Conservation (phyloP, 2,888 invertebrate species). For the Pachliopta kotzebuea region DNA sequence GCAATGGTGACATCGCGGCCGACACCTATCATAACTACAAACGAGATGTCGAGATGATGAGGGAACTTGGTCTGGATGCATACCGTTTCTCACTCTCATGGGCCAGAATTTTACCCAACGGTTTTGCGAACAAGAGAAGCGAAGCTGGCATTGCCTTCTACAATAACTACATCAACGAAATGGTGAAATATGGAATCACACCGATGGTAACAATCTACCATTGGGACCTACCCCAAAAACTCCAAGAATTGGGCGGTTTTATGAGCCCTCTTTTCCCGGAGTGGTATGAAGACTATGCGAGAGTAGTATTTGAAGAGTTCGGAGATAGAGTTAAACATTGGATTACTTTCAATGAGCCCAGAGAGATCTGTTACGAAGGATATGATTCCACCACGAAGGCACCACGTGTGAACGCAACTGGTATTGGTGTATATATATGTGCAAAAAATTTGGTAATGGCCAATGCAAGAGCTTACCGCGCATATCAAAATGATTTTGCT, state of each 20-base stretch:
- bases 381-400: constrained; percentile 60
- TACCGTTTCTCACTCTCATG: constrained; percentile 82
- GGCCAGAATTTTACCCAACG: constrained; percentile 81
- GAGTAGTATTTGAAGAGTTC: constrained; percentile 60
- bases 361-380: constrained; percentile 57
- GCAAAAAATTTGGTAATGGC: constrained; percentile 72
- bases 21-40: constrained; percentile 82
- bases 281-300: constrained; percentile 74
- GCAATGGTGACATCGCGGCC: constrained; percentile 80
- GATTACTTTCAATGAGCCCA: constrained; percentile 82
- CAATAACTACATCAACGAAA: constrained; percentile 81
- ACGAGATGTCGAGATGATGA: constrained; percentile 73
- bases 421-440: constrained; percentile 72
- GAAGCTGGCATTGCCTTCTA: constrained; percentile 83
- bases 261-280: constrained; percentile 59
- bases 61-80: constrained; percentile 63
- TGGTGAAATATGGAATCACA: constrained; percentile 80
- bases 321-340: constrained; percentile 77
- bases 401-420: constrained; percentile 58
- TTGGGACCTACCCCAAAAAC: constrained; percentile 75
- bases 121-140: constrained; percentile 72
- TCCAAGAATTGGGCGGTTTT: constrained; percentile 80
- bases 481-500: constrained; percentile 60
- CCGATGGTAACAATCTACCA: constrained; percentile 81
- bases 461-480: constrained; percentile 72